Conservation (phyloP, 2,888 invertebrate species). For the Xanthia togata region DNA sequence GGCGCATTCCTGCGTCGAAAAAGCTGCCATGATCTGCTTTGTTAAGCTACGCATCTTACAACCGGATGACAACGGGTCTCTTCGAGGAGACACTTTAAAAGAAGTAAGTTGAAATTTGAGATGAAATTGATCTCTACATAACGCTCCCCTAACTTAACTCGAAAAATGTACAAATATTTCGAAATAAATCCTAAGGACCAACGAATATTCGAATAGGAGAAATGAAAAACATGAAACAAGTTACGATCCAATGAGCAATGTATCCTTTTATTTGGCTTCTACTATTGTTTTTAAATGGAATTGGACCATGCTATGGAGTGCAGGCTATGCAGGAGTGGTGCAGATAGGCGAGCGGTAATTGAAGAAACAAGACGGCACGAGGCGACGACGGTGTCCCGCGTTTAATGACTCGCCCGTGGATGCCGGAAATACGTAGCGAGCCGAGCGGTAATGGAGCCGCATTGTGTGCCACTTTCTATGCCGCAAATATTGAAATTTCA, state of each 20-base stretch:
- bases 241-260: constrained; percentile 20
- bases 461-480: constrained; percentile 88
- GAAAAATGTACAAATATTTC: not conserved
- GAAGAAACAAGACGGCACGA: constrained; percentile 73
- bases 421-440: constrained; percentile 89
- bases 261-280: constrained; percentile 28
- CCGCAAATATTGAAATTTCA: constrained; percentile 87
- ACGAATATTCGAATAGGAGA: not conserved
- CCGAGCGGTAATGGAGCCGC: constrained; percentile 85
- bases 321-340: constrained; percentile 69
- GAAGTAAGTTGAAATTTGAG: constrained; percentile 89
- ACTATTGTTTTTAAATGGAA: constrained; percentile 66
- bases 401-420: constrained; percentile 87
- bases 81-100: constrained; percentile 94
- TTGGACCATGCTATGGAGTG: constrained; percentile 67
- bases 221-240: constrained; percentile 12
- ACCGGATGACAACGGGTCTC: constrained; percentile 95
- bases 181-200: not conserved
- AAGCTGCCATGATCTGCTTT: constrained; percentile 98
- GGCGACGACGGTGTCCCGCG: constrained; percentile 73
- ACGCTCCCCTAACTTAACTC: not conserved
- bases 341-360: constrained; percentile 86
- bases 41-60: constrained; percentile 97
- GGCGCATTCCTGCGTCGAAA: constrained; percentile 97
- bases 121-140: not conserved